Conservation (phyloP, 1,140 invertebrate genomes). For the Drosophila baimaii region DNA sequence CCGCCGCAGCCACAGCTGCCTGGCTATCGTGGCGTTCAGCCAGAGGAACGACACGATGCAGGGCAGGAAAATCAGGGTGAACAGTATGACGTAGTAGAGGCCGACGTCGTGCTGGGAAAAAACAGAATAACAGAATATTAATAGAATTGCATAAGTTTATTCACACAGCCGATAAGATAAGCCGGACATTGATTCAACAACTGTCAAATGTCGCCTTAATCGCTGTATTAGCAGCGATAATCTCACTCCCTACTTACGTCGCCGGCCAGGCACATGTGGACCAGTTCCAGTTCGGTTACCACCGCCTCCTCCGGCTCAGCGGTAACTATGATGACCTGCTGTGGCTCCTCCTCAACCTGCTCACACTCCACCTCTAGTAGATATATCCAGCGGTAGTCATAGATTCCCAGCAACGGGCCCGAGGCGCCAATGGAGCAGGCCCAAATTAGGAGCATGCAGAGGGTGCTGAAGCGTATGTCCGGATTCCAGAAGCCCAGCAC, state of each 20-base stretch:
- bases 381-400: constrained; percentile 48
- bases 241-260: constrained; percentile 45
- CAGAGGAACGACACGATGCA: constrained; percentile 85
- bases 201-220: constrained; percentile 9
- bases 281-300: constrained; percentile 51
- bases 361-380: constrained; percentile 25
- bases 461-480: constrained; percentile 50
- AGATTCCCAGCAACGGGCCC: constrained; percentile 59
- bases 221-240: constrained; percentile 13
- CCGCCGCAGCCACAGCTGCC: constrained; percentile 84
- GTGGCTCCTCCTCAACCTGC: background rate
- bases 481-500: constrained; percentile 84
- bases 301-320: constrained; percentile 28
- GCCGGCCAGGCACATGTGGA: constrained; percentile 54
- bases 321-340: too few relatives aligned
- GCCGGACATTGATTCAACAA: constrained; percentile 30
- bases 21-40: constrained; percentile 85
- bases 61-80: constrained; percentile 85
- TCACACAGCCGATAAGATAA: constrained; percentile 63
- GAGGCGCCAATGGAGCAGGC: constrained; percentile 74
- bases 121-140: constrained; percentile 23
- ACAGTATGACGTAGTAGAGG: constrained; percentile 84
- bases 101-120: constrained; percentile 66
- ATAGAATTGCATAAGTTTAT: constrained; percentile 44
- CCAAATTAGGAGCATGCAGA: constrained; percentile 79